Conservation (phyloP, 1,140 invertebrate genomes). For the Mercenaria mercenaria region DNA sequence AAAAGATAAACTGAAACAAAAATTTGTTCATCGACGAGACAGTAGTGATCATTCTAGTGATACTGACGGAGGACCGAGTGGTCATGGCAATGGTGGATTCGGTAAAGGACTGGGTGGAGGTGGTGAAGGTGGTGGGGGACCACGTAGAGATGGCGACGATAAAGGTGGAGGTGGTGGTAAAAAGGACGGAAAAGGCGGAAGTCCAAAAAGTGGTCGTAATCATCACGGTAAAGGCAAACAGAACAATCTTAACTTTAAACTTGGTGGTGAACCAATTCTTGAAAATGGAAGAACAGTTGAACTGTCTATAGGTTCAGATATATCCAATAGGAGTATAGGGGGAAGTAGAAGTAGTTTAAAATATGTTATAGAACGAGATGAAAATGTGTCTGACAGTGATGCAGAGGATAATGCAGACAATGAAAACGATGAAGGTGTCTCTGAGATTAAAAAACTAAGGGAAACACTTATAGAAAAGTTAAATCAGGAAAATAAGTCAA, state of each 20-base stretch:
- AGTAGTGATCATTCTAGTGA: conserved; percentile 86
- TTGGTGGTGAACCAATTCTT: conserved; percentile 17
- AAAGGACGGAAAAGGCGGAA: conserved; percentile 64
- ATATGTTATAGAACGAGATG: conserved; percentile 73
- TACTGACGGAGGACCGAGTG: conserved; percentile 81
- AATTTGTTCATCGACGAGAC: conserved; percentile 83
- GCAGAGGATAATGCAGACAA: conserved; percentile 67
- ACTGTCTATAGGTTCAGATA: conserved; percentile 58
- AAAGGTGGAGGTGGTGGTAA: conserved; percentile 66
- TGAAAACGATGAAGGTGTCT: conserved; percentile 43
- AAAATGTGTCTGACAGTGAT: conserved; percentile 73
- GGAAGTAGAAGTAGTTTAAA: conserved; percentile 76
- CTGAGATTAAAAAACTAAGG: conserved; percentile 37
- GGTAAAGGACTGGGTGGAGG: conserved; percentile 68
- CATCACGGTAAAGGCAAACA: conserved; percentile 60
- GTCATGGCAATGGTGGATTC: conserved; percentile 71
- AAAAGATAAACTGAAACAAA: conserved; percentile 90
- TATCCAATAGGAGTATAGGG: conserved; percentile 66
- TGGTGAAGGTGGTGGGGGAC: conserved; percentile 72
- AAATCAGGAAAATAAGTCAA: conserved; percentile 59
- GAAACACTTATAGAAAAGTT: conserved; percentile 49
- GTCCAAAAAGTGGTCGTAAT: conserved; percentile 56
- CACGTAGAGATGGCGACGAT: conserved; percentile 70
- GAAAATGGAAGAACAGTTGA: conserved; percentile 40
- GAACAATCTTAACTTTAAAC: conserved; percentile 41